phyloP scores from a whole-genome alignment of 2,888 invertebrate genomes.

The Oligia strigilis region DNA sequence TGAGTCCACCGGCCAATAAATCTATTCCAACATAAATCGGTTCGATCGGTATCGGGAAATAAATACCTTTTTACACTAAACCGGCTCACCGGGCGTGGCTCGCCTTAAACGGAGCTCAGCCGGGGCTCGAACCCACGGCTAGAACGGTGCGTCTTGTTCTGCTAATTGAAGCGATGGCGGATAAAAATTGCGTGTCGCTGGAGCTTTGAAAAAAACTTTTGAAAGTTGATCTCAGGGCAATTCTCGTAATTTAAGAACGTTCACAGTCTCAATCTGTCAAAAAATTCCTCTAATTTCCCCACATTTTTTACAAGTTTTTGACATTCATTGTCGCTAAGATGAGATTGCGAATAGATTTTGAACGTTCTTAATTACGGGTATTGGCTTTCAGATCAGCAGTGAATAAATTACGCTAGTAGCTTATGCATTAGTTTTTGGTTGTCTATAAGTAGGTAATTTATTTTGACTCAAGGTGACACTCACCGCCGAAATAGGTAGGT shows the following conservation, averaged over 20 bases:
- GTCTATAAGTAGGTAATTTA: too few relatives aligned
- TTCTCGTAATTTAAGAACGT: too few relatives aligned
- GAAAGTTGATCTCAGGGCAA: neutral
- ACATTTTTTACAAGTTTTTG: too few relatives aligned
- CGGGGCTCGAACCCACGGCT: conserved; percentile 30
- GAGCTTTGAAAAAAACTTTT: neutral
- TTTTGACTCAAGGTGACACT: too few relatives aligned
- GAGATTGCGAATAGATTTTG: too few relatives aligned
- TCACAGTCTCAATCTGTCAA: too few relatives aligned
- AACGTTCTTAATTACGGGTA: too few relatives aligned
- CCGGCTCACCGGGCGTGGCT: conserved; percentile 44
- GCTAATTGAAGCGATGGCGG: conserved; percentile 34
- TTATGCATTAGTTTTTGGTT: too few relatives aligned
- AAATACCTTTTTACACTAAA: conserved; percentile 63
- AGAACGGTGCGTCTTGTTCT: conserved; percentile 17
- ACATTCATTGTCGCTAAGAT: too few relatives aligned
- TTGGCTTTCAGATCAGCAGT: too few relatives aligned
- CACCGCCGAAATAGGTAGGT: neutral
- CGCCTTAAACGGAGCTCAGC: conserved; percentile 30
- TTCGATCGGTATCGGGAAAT: conserved; percentile 63
- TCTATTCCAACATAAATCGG: conserved; percentile 56
- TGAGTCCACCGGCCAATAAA: conserved; percentile 43
- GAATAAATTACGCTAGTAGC: too few relatives aligned
- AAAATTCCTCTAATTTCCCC: too few relatives aligned
- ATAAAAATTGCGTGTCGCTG: conserved; percentile 1